Conservation (phyloP, 2,888 invertebrate genomes). For the Electrophaes corylata region DNA sequence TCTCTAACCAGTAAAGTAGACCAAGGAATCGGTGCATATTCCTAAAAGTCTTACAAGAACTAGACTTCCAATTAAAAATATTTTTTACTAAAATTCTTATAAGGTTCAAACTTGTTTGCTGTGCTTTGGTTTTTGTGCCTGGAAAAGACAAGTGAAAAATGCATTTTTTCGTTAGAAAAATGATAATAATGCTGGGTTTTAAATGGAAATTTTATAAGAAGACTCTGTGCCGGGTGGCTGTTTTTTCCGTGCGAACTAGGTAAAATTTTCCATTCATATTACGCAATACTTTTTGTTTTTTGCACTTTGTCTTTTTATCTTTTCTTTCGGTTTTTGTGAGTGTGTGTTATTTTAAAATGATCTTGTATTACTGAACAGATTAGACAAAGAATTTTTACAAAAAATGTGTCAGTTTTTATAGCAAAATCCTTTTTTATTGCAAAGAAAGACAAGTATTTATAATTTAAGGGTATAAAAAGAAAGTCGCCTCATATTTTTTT, state of each 20-base stretch:
- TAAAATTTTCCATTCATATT: constrained; percentile 68
- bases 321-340: constrained; percentile 19
- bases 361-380: background rate
- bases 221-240: constrained; percentile 69
- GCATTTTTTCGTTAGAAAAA: constrained; percentile 80
- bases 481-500: background rate
- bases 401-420: background rate
- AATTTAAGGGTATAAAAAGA: too few species aligned
- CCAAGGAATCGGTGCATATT: constrained; percentile 58
- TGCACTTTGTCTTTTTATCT: constrained; percentile 29
- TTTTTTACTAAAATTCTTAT: constrained; percentile 41
- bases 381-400: background rate
- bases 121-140: constrained; percentile 42
- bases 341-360: background rate
- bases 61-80: constrained; percentile 41
- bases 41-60: constrained; percentile 53
- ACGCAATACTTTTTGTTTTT: constrained; percentile 46
- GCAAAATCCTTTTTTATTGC: background rate
- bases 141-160: constrained; percentile 47
- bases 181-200: constrained; percentile 80
- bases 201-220: constrained; percentile 82
- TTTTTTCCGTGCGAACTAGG: constrained; percentile 62
- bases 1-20: constrained; percentile 78
- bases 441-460: too few species aligned
- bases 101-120: constrained; percentile 45